Conservation (phyloP, 2,113 vertebrate genomes). For the human region DNA sequence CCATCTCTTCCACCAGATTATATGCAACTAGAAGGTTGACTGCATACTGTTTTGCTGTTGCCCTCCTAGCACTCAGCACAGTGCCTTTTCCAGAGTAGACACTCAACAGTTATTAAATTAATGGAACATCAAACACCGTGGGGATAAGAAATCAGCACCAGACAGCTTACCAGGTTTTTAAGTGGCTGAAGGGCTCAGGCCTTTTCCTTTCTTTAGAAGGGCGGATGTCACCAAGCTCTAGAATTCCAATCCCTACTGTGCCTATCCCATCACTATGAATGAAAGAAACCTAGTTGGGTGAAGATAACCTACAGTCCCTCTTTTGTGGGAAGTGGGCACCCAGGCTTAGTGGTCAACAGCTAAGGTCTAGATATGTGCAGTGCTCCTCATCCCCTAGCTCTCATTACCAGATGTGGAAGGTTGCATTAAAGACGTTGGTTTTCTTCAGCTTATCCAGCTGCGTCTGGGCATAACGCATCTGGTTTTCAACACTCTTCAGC, state of each 20-base stretch:
- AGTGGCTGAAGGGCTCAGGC: neutral
- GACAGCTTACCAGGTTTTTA: neutral
- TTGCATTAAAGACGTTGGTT: slow-evolving; percentile 98
- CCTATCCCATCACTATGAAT: neutral
- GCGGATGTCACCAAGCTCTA: neutral
- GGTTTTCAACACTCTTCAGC: slow-evolving; percentile 97
- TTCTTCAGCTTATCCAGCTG: slow-evolving; percentile 97
- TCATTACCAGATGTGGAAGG: slow-evolving; percentile 96
- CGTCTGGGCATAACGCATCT: slow-evolving; percentile 97
- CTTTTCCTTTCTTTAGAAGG: neutral
- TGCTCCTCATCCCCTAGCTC: accelerated
- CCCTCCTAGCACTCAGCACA: neutral
- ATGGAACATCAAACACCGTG: neutral
- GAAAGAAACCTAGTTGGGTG: neutral
- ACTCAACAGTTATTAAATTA: neutral
- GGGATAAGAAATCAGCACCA: neutral
- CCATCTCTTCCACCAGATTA: neutral
- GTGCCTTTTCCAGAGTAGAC: neutral
- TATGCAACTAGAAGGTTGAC: neutral
- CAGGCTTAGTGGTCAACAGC: neutral
- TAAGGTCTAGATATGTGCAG: neutral
- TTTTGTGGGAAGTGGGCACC: neutral
- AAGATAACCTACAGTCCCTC: neutral
- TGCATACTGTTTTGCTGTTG: neutral
- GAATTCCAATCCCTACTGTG: neutral